Percentiles rank a stretch among this genome's conserved stretches.
Evolutionary conservation across 2,888 invertebrate species (phyloP).

Genomic region (Chydorus sphaericus): DNA sequence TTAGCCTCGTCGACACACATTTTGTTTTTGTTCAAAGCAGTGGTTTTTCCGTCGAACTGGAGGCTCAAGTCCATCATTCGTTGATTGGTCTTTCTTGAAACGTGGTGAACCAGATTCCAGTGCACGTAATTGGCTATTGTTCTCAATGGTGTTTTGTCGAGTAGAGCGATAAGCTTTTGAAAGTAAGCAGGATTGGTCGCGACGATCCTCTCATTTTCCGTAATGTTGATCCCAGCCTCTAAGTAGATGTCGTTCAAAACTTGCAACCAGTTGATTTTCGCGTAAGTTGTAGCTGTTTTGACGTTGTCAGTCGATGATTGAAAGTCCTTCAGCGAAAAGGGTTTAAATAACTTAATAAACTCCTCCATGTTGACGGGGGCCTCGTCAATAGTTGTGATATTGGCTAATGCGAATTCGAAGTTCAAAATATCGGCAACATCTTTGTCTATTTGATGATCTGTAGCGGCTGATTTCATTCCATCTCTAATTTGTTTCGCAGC

Average conservation of each 20-base stretch:
- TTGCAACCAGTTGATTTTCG: slow-evolving; percentile 46
- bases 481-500: slow-evolving; percentile 21
- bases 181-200: slow-evolving; percentile 55
- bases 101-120: no score
- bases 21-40: slow-evolving; percentile 17
- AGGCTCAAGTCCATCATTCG: no score
- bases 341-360: slow-evolving; percentile 23
- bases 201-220: slow-evolving; percentile 39
- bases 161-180: slow-evolving; percentile 42
- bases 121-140: no score
- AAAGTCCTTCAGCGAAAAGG: slow-evolving; percentile 24
- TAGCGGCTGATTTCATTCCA: slow-evolving; percentile 15
- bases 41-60: no score
- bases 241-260: slow-evolving; percentile 54
- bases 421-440: slow-evolving; percentile 53
- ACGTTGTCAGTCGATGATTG: slow-evolving; percentile 24
- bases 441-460: slow-evolving; percentile 10
- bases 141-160: slow-evolving; percentile 39
- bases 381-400: slow-evolving; percentile 28
- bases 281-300: neutral
- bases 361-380: no score
- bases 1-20: slow-evolving; percentile 20
- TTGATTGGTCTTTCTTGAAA: no score
- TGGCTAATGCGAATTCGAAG: slow-evolving; percentile 59
- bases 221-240: slow-evolving; percentile 37